Base-by-base conservation (phyloP, 2,113 vertebrate species). In the Phodopus roborovskii region DNA sequence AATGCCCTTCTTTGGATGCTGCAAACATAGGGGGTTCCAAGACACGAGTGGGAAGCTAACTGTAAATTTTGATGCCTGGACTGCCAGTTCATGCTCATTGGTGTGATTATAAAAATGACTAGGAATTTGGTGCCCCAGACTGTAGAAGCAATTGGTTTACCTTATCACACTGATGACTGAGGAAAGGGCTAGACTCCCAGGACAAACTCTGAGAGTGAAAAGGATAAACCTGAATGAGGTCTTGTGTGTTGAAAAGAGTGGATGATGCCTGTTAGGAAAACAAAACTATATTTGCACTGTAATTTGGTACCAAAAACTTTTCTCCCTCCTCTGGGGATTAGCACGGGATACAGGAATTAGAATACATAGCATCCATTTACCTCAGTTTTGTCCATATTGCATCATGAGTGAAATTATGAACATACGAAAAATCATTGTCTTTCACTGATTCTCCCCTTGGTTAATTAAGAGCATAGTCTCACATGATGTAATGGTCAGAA, bases 71-170 rank as follows among this genome's bases (percentile, higher is more conserved):
- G 56, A 13, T 28, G 24, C 60, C 15, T 48, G 48, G 91, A 10
- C 64, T 15, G 30, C 19, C 4, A 85, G 86, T 45, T 74, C 45
- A 50, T 50, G 66, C 33, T 39, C 30, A 15, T 77, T 50, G 75
- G 42, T 56, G 66, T 0, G 2, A 1, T 17, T 20, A 71, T 30
- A 1, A 36, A 0, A 91, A 45, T 11, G 42, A 78, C 8, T 0
- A 79, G 64, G 13, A 71, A 75, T 83, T 39, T n/a, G 45, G 45
- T 53, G 33, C 50, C 36, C 19, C 28, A 33, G n/a, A 45, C 26
- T 30, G 16, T 0, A 2, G n/a, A 64, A 79, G 45, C 60, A 73
- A 36, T 33, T 86, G 53, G 48, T 16, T 89, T 56, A 22, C 56
- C 48, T 13, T 45, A 16, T n/a, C 74, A 66, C 50, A 0, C 19